Percentiles rank a stretch among this genome's conserved stretches.
Evolutionary conservation across 2,888 invertebrate species (phyloP).

Genomic region (Chymomyza caudatula): DNA sequence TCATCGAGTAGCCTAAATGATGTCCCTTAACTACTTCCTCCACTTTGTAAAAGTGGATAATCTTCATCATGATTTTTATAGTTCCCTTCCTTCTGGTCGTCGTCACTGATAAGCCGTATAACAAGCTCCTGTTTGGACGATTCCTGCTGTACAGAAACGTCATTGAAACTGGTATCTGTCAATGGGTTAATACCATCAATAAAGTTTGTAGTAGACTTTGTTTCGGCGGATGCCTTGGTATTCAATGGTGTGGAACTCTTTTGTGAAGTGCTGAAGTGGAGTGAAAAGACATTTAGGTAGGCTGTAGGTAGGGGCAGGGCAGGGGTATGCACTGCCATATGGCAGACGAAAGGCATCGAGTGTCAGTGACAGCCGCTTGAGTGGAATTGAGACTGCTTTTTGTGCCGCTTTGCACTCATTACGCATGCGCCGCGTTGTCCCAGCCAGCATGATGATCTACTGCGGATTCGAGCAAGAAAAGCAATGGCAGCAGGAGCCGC

Average conservation of each 20-base stretch:
- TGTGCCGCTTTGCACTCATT: slow-evolving; percentile 36
- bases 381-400: background rate
- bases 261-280: no score
- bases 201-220: slow-evolving; percentile 27
- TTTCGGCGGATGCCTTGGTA: background rate
- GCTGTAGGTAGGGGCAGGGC: background rate
- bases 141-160: slow-evolving; percentile 2
- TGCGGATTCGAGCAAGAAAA: background rate
- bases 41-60: no score
- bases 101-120: slow-evolving; percentile 16
- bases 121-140: background rate
- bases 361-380: slow-evolving; percentile 2
- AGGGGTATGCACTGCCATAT: background rate
- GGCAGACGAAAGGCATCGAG: background rate
- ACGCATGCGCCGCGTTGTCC: slow-evolving; percentile 56
- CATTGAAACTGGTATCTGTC: background rate
- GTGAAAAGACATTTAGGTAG: no score
- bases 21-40: no score
- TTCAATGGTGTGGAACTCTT: slow-evolving; percentile 52
- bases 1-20: no score
- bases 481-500: background rate
- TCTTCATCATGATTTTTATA: slow-evolving; percentile 35
- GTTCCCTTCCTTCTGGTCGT: slow-evolving; percentile 16
- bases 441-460: slow-evolving; percentile 25
- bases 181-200: slow-evolving; percentile 44